Evolutionary conservation across 1,140 invertebrate species (phyloP).

Genomic region (Caenorhabditis latens): DNA sequence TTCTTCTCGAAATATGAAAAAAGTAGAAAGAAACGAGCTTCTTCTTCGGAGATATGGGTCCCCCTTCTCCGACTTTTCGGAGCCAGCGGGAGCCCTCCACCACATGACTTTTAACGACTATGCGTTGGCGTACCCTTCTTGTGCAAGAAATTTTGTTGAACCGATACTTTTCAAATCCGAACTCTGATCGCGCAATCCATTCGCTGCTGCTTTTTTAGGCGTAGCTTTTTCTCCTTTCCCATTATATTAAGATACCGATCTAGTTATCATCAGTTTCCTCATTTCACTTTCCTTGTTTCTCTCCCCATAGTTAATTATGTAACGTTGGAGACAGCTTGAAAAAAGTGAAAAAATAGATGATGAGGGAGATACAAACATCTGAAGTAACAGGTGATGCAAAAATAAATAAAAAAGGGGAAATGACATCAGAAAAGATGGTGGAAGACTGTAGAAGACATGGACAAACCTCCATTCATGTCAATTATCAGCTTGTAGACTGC

Average conservation of each 20-base stretch:
- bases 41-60: background rate
- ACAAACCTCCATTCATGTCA: background rate
- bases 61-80: background rate
- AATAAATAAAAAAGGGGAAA: background rate
- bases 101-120: constrained; percentile 55
- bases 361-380: background rate
- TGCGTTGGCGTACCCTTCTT: constrained; percentile 50
- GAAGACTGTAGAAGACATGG: background rate
- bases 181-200: constrained; percentile 36
- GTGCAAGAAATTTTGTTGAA: background rate
- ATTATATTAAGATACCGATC: constrained; percentile 23
- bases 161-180: background rate
- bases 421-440: constrained; percentile 15
- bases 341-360: constrained; percentile 4
- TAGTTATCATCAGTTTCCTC: constrained; percentile 54
- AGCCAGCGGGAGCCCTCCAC: constrained; percentile 38
- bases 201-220: constrained; percentile 12
- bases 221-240: background rate
- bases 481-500: constrained; percentile 7
- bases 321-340: background rate
- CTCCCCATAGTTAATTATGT: constrained; percentile 34
- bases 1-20: constrained; percentile 54
- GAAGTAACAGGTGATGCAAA: constrained; percentile 6
- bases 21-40: constrained; percentile 55
- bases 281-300: constrained; percentile 2